A percentile compares a stretch with the other conserved stretches of the same genome.
Evolutionary conservation across 2,888 invertebrate species (phyloP).

Genomic region (Augochlorella aurata): DNA sequence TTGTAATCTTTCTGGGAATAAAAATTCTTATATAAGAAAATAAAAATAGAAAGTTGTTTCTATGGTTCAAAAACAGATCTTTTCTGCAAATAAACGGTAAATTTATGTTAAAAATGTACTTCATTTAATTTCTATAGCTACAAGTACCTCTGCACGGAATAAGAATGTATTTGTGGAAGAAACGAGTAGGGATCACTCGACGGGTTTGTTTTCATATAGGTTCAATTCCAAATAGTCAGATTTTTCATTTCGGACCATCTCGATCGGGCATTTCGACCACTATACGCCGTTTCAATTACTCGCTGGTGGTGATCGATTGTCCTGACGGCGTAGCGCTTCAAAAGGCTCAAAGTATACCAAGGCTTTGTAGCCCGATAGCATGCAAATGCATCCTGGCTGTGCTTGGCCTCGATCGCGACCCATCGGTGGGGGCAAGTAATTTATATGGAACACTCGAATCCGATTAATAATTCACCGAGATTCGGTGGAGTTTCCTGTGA

Average conservation of each 20-base stretch:
- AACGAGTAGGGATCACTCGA: too few species aligned
- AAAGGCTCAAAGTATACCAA: slow-evolving; percentile 42
- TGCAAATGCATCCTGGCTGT: slow-evolving; percentile 39
- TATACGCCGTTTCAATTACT: slow-evolving; percentile 40
- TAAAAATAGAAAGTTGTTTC: too few species aligned
- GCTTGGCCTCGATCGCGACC: neutral
- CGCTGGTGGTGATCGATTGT: slow-evolving; percentile 42
- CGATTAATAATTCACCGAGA: slow-evolving; percentile 52
- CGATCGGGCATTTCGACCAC: neutral
- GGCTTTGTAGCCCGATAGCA: slow-evolving; percentile 46
- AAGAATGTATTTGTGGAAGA: too few species aligned
- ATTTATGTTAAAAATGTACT: too few species aligned
- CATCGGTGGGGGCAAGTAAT: slow-evolving; percentile 28
- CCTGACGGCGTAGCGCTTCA: slow-evolving; percentile 25
- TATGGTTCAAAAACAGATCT: too few species aligned
- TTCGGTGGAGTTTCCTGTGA: slow-evolving; percentile 3
- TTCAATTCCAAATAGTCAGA: too few species aligned
- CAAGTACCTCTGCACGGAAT: too few species aligned
- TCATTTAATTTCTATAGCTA: too few species aligned
- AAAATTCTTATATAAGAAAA: too few species aligned
- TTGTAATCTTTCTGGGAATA: too few species aligned
- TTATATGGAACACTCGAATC: slow-evolving; percentile 52
- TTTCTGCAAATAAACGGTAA: too few species aligned
- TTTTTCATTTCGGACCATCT: neutral
- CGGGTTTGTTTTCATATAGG: too few species aligned